Percentiles rank a stretch among this genome's conserved stretches.
Evolutionary conservation across 2,888 invertebrate species (phyloP).

Genomic region (Mantis religiosa): DNA sequence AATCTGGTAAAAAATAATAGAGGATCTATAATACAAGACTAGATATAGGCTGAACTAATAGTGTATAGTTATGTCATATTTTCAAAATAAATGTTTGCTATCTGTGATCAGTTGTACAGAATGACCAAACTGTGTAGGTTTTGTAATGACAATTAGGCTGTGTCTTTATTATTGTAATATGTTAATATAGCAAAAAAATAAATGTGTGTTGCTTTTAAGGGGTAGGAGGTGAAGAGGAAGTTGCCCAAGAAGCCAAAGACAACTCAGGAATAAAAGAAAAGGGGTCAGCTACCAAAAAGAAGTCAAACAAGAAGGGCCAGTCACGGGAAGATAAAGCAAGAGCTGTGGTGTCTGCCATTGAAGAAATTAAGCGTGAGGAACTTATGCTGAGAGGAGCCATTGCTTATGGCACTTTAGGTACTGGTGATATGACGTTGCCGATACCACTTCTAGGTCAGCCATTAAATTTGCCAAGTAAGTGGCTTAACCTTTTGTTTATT

Average conservation of each 20-base stretch:
- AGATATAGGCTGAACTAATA: too few species aligned
- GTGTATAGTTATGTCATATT: too few species aligned
- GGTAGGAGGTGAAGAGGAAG: neutral
- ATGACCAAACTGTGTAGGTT: too few species aligned
- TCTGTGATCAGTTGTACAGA: too few species aligned
- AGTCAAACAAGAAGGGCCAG: constrained; percentile 22
- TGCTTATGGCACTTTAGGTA: neutral
- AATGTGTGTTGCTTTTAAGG: neutral
- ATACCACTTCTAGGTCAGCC: constrained; percentile 20
- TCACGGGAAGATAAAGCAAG: constrained; percentile 28
- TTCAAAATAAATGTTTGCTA: too few species aligned
- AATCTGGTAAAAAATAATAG: too few species aligned
- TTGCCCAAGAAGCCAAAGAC: neutral
- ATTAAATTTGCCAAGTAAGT: constrained; percentile 14
- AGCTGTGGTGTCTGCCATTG: constrained; percentile 31
- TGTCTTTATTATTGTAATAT: too few species aligned
- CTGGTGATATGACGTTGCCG: constrained; percentile 25
- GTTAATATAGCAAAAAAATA: too few species aligned
- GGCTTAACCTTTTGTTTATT: too few species aligned
- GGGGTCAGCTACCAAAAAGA: constrained; percentile 13
- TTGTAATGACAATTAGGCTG: too few species aligned
- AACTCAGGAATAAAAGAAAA: neutral
- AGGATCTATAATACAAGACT: too few species aligned
- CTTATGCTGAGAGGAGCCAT: constrained; percentile 27
- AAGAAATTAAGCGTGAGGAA: constrained; percentile 32